Evolutionary conservation across 2,888 invertebrate genomes (phyloP).

Genomic region (Patella caerulea): DNA sequence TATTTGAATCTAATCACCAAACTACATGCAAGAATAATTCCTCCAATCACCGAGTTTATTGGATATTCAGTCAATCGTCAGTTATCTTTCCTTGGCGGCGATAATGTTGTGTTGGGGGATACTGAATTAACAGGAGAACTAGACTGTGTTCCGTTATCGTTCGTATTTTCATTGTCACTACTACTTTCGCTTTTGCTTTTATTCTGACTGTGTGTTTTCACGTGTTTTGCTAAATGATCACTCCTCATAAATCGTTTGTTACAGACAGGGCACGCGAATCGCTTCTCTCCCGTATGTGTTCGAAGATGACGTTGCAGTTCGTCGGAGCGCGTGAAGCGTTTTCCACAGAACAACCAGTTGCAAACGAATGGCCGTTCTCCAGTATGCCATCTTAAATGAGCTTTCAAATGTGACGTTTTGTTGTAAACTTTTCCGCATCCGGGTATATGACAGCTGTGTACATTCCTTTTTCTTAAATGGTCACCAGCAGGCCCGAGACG

Average conservation of each 20-base stretch:
- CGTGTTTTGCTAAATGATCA: constrained; percentile 95
- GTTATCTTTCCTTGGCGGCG: background rate
- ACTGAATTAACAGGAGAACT: background rate
- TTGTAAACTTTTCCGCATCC: constrained; percentile 80
- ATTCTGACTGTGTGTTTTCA: constrained; percentile 80
- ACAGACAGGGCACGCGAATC: constrained; percentile 88
- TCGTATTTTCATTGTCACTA: constrained; percentile 51
- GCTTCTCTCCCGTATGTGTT: constrained; percentile 93
- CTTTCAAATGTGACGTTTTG: constrained; percentile 98
- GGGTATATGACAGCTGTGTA: constrained; percentile 70
- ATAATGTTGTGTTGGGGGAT: background rate
- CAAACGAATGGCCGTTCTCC: constrained; percentile 97
- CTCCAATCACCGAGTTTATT: no score
- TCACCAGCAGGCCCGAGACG: constrained; percentile 88
- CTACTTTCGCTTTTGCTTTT: constrained; percentile 52
- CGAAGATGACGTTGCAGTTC: constrained; percentile 95
- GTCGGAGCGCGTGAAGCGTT: constrained; percentile 95
- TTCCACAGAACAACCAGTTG: constrained; percentile 98
- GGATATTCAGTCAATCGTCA: no score
- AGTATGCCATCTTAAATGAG: constrained; percentile 98
- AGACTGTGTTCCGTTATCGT: background rate
- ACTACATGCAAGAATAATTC: no score
- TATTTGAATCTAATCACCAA: no score
- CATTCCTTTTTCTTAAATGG: constrained; percentile 66
- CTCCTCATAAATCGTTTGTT: constrained; percentile 93